Evolutionary conservation across 2,113 vertebrate species (phyloP).

Genomic region (Pangasianodon gigas): DNA sequence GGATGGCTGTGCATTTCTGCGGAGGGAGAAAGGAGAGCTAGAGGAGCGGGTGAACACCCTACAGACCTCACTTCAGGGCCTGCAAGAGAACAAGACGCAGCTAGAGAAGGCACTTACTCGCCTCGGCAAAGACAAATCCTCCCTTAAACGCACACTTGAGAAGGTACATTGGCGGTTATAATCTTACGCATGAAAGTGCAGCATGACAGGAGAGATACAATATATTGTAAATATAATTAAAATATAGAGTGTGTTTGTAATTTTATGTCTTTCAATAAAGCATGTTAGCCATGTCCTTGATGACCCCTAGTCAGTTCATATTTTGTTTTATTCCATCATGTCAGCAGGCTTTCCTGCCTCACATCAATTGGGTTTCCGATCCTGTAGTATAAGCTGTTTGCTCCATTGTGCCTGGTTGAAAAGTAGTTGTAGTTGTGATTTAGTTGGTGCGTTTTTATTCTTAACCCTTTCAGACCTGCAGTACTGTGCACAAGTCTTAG

Average conservation of each 20-base stretch:
- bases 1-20: constrained; percentile 54
- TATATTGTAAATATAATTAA: background rate
- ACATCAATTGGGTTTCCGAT: background rate
- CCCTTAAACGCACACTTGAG: constrained; percentile 70
- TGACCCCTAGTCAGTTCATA: background rate
- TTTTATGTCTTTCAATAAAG: background rate
- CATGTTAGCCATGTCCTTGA: background rate
- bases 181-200: background rate
- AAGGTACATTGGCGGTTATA: constrained; percentile 63
- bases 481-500: background rate
- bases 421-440: background rate
- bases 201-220: background rate
- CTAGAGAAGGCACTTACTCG: constrained; percentile 61
- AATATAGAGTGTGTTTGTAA: background rate
- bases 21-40: constrained; percentile 60
- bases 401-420: background rate
- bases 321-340: background rate
- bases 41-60: constrained; percentile 61
- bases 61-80: constrained; percentile 60
- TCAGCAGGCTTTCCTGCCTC: background rate
- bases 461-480: background rate
- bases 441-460: background rate
- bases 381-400: background rate
- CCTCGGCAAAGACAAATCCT: constrained; percentile 71
- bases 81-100: constrained; percentile 70